Conservation (phyloP, 1,140 invertebrate genomes). For the Calosoma granatense region DNA sequence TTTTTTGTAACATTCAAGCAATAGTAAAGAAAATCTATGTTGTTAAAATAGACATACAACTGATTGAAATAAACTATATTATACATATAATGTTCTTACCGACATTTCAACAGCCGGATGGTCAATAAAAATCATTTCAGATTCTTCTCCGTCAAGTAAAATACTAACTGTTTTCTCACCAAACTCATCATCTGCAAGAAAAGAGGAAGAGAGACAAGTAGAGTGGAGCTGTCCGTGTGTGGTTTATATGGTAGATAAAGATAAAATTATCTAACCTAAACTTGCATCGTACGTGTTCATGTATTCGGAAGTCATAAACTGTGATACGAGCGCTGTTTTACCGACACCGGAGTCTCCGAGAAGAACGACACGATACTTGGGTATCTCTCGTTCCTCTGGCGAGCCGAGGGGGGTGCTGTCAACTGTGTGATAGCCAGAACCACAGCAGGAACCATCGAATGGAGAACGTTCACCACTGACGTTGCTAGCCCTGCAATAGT, state of each 20-base stretch:
- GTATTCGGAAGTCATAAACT: slow-evolving; percentile 91
- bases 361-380: slow-evolving; percentile 70
- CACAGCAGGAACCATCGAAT: slow-evolving; percentile 74
- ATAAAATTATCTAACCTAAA: slow-evolving; percentile 53
- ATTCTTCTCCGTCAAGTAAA: slow-evolving; percentile 80
- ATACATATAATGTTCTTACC: slow-evolving; percentile 44
- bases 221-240: too few relatives aligned
- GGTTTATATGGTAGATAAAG: background rate
- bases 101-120: slow-evolving; percentile 78
- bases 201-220: slow-evolving; percentile 16
- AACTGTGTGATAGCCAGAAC: slow-evolving; percentile 57
- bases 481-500: slow-evolving; percentile 53
- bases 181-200: slow-evolving; percentile 78
- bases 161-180: slow-evolving; percentile 86
- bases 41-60: too few relatives aligned
- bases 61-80: too few relatives aligned
- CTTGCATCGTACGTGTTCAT: slow-evolving; percentile 87
- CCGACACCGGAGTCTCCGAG: slow-evolving; percentile 78
- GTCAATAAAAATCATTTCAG: slow-evolving; percentile 84
- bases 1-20: background rate
- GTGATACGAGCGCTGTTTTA: slow-evolving; percentile 77
- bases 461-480: slow-evolving; percentile 70
- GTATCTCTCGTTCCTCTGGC: slow-evolving; percentile 44
- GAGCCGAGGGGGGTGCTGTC: slow-evolving; percentile 44
- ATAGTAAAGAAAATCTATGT: background rate